Evolutionary conservation across 2,113 vertebrate species (phyloP).

Genomic region (Sarotherodon lohbergeri): DNA sequence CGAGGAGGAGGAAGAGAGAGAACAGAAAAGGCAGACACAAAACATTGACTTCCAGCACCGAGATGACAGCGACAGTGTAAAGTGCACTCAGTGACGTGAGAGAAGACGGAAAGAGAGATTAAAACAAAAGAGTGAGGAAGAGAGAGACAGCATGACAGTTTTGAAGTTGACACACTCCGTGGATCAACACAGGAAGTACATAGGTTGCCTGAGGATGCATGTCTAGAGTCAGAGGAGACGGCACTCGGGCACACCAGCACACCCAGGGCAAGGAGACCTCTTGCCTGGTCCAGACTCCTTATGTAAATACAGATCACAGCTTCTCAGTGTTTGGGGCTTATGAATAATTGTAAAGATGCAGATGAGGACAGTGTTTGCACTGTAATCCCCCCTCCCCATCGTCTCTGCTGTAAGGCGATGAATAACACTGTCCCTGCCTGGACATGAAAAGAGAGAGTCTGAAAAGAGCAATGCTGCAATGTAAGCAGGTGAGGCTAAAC

Average conservation of each 20-base stretch:
- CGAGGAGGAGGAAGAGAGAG: not conserved
- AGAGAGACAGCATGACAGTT: conserved; percentile 22
- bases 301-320: conserved; percentile 53
- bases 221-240: conserved; percentile 25
- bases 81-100: not conserved
- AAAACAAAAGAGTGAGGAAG: not conserved
- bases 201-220: conserved; percentile 25
- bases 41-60: not conserved
- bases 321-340: not conserved
- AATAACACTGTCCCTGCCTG: not conserved
- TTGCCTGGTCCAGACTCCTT: conserved; percentile 29
- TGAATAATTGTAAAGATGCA: conserved; percentile 14
- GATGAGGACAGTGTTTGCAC: not conserved
- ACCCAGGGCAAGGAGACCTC: conserved; percentile 59
- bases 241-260: conserved; percentile 15
- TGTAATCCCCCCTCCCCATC: not conserved
- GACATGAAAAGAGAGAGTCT: not conserved
- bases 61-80: not conserved
- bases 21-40: not conserved
- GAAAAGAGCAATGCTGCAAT: not conserved
- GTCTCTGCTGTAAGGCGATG: not conserved
- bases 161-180: conserved; percentile 35
- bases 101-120: not conserved
- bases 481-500: conserved; percentile 22
- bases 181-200: conserved; percentile 27